These are phyloP conservation scores for Crocodylus rhombifer DNA, from an alignment of 2,797 vertebrate species.

Conservation along the genomic window DNA sequence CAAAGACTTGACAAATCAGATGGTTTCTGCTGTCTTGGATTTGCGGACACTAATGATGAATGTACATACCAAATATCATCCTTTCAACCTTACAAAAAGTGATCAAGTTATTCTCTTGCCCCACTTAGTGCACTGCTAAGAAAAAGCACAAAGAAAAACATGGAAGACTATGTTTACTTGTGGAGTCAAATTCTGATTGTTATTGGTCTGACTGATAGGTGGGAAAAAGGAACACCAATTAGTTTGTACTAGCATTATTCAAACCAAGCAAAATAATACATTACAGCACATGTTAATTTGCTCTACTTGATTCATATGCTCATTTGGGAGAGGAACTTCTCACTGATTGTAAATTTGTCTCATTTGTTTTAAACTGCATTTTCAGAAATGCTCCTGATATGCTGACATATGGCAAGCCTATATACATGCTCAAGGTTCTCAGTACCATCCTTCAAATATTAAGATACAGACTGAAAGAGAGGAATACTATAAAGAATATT, in stretches of 20 bases:
- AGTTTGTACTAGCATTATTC: background rate
- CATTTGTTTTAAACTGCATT: background rate
- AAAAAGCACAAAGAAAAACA: background rate
- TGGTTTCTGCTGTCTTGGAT: too few relatives aligned
- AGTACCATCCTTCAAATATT: background rate
- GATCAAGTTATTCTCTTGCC: background rate
- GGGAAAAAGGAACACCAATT: slow-evolving; percentile 40
- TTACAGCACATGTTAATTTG: background rate
- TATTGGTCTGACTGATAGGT: background rate
- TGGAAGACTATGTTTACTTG: background rate
- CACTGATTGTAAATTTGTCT: background rate
- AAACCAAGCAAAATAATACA: background rate
- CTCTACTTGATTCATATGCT: background rate
- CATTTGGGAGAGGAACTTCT: background rate
- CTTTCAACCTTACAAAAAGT: background rate
- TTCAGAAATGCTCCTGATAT: background rate
- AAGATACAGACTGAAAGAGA: background rate
- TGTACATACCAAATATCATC: background rate
- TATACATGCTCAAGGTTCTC: background rate
- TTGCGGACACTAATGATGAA: too few relatives aligned
- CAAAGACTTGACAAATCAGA: background rate
- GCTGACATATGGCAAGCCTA: background rate
- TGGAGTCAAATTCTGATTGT: background rate
- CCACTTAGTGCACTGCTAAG: background rate
- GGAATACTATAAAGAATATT: background rate